A percentile compares a stretch with the other conserved stretches of the same genome.
These are phyloP conservation scores for Frankliniella intonsa DNA, from an alignment of 2,888 invertebrate species.

Conservation along the genomic window DNA sequence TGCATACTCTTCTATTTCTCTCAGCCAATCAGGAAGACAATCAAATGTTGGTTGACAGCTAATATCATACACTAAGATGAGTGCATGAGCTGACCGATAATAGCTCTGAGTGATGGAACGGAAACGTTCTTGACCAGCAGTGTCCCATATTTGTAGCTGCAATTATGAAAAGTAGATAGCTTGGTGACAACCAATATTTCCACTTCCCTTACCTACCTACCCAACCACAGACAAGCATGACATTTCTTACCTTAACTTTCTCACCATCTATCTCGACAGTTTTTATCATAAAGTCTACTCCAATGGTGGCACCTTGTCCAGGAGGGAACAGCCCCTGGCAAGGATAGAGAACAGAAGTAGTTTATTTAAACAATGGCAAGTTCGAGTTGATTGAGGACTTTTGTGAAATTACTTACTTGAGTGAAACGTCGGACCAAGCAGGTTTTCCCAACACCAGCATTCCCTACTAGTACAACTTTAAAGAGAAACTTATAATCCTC, in stretches of 20 bases:
- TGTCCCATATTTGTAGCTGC: conserved; percentile 98
- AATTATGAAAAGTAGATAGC: conserved; percentile 40
- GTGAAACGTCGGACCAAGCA: conserved; percentile 95
- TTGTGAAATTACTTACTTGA: conserved; percentile 57
- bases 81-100: conserved; percentile 93
- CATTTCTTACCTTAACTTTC: conserved; percentile 72
- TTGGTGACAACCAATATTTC: background rate
- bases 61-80: conserved; percentile 95
- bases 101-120: conserved; percentile 97
- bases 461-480: conserved; percentile 97
- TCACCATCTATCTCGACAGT: conserved; percentile 95
- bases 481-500: conserved; percentile 99
- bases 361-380: conserved; percentile 1
- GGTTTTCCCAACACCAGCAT: conserved; percentile 97
- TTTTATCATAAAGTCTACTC: conserved; percentile 99
- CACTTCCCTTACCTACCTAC: conserved; percentile 1
- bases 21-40: conserved; percentile 92
- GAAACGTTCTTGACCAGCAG: conserved; percentile 94
- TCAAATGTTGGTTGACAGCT: conserved; percentile 97
- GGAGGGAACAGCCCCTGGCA: conserved; percentile 89
- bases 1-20: conserved; percentile 97
- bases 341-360: background rate
- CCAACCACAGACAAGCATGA: background rate
- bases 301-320: conserved; percentile 97
- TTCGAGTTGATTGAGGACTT: background rate